phyloP scores from a whole-genome alignment of 2,113 vertebrate genomes.

The Cepphus grylle region DNA sequence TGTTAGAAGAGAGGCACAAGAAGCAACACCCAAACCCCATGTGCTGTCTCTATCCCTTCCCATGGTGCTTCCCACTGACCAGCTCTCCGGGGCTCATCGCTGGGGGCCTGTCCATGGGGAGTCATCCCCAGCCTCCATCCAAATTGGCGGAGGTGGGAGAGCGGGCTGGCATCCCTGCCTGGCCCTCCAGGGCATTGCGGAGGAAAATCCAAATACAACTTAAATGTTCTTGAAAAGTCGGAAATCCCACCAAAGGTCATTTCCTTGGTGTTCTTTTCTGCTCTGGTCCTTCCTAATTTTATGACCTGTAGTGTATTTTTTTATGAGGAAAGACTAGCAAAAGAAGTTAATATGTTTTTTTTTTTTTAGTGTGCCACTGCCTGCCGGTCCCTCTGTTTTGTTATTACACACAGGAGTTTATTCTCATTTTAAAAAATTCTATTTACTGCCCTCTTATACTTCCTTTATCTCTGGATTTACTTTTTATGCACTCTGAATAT shows the following conservation, averaged over 20 bases:
- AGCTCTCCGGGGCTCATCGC: rapidly evolving
- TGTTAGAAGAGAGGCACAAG: background rate
- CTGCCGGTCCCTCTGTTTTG: background rate
- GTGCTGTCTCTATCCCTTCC: background rate
- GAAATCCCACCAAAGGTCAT: background rate
- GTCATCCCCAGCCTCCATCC: background rate
- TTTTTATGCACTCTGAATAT: background rate
- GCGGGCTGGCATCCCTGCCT: background rate
- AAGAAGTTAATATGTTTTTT: background rate
- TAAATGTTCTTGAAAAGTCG: background rate
- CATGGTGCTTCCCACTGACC: background rate
- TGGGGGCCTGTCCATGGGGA: background rate
- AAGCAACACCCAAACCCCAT: background rate
- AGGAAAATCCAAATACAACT: background rate
- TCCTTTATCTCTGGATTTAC: constrained; percentile 11
- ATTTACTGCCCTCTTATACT: background rate
- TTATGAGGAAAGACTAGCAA: background rate
- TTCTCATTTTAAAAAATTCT: constrained; percentile 9
- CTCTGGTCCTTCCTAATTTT: background rate
- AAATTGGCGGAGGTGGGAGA: rapidly evolving
- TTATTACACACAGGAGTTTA: background rate
- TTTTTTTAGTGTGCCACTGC: background rate
- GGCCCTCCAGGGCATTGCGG: rapidly evolving
- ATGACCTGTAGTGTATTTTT: background rate
- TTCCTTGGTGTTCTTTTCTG: background rate